phyloP scores from a whole-genome alignment of 2,113 vertebrate species.

The Geococcyx californianus region DNA sequence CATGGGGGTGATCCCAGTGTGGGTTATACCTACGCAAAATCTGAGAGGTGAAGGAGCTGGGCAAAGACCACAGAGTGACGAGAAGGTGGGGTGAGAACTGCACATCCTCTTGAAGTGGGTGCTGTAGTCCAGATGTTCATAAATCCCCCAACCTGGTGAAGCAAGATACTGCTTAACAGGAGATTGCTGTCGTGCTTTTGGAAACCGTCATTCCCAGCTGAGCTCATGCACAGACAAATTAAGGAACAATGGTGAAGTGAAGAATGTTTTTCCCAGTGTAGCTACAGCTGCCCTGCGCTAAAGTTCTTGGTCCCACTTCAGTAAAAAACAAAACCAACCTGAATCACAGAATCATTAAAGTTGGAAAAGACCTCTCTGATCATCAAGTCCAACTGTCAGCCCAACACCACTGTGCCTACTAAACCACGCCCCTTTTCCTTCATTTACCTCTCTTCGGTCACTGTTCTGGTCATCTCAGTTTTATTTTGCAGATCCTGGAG shows the following conservation, averaged over 20 bases:
- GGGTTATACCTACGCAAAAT: background rate
- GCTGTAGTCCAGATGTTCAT: background rate
- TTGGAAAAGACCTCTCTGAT: no score
- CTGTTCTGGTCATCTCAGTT: background rate
- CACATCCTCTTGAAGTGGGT: background rate
- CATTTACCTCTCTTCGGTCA: background rate
- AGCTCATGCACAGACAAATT: background rate
- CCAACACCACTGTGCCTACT: no score
- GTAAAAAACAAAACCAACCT: background rate
- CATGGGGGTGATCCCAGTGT: fast-evolving
- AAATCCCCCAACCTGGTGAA: background rate
- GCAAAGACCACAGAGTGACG: background rate
- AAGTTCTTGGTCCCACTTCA: background rate
- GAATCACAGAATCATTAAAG: no score
- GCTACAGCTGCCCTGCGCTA: background rate
- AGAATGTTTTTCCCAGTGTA: background rate
- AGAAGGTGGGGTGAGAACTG: background rate
- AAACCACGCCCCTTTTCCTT: background rate
- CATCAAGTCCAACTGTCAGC: no score
- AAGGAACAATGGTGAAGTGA: background rate
- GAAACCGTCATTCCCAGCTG: background rate
- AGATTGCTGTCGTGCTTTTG: background rate
- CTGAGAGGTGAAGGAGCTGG: background rate
- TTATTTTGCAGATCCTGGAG: background rate
- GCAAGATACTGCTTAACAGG: background rate